phyloP scores from a whole-genome alignment of 2,888 invertebrate species.

The Drosophila peninsularis region DNA sequence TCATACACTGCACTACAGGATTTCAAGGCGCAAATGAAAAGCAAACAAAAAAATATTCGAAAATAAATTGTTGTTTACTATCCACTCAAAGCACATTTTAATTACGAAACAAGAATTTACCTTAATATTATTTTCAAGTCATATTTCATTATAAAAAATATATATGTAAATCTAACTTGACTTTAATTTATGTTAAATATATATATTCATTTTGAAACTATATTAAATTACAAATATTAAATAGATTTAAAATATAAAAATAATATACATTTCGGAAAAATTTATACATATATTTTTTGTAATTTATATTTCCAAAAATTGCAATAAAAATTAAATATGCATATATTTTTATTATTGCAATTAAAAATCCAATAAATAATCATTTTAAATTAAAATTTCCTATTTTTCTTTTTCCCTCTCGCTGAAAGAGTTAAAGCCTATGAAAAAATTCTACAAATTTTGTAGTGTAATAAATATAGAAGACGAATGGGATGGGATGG shows the following conservation, averaged over 20 bases:
- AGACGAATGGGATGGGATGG: neutral
- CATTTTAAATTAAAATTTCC: neutral
- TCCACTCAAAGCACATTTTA: neutral
- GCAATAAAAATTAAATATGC: neutral
- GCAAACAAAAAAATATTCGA: neutral
- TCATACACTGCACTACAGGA: constrained; percentile 28
- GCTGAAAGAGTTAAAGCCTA: neutral
- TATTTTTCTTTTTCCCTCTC: no score
- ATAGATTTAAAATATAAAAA: no score
- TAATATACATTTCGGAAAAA: no score
- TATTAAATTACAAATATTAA: no score
- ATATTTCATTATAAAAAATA: neutral
- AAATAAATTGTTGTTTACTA: neutral
- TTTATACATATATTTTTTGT: no score
- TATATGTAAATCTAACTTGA: neutral
- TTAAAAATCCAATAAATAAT: neutral
- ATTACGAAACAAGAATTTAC: neutral
- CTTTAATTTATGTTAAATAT: no score
- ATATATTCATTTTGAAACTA: no score
- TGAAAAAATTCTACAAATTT: neutral
- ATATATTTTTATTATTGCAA: constrained; percentile 4
- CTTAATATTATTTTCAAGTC: no score
- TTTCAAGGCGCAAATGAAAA: neutral
- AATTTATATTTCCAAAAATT: neutral
- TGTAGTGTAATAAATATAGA: constrained; percentile 11